Base-by-base conservation (phyloP, 2,888 invertebrate genomes). In the Desoria tigrina region DNA sequence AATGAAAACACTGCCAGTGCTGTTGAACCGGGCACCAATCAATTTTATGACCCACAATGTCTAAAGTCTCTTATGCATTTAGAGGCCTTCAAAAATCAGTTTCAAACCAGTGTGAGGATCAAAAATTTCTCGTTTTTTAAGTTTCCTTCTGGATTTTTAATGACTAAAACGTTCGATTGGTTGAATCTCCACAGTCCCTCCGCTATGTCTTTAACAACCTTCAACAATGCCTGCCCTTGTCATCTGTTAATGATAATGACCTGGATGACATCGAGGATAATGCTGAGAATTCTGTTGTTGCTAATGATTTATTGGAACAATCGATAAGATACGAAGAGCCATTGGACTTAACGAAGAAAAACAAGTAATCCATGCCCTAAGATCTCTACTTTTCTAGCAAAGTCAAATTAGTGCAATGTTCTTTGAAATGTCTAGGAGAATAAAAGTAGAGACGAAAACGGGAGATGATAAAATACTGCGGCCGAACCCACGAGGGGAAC, bases 21-120 rank as follows among this genome's bases (percentile, higher is more conserved):
- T 21, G 24, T 24, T 24, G 24, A 24, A 16, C 2, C 51, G 3
- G 14, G 7, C 18, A 21, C 14, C 21, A 26, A 51, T 26, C 51
- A 24, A 9, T 7, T 24, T 54, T 61, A 66, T 27, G 70, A 72
- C 53, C 59, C 71, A 23, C 72, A 74, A 61, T 60, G 69, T 55
- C 66, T 73, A 39, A 73, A 73, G 45, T 72, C 75, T 16, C 64
- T 74, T 28, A 55, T 75, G 23, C 58, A 74, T 54, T 61, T 75
- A n/a, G 74, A 75, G 62, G 66, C 74, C 32, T 65, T 75, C 27
- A 71, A 69, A n/a, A 69, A 71, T 57, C 75, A 75, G 49, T 45
- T 69, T 61, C 70, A 68, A 58, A 58, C 42, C 18, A 65, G 69
- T 54, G 69, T 69, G 51, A 24, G 42, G 4, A 21, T 6, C 21